Base-by-base conservation (phyloP, 1,140 invertebrate genomes). In the Drosophila nikananu region DNA sequence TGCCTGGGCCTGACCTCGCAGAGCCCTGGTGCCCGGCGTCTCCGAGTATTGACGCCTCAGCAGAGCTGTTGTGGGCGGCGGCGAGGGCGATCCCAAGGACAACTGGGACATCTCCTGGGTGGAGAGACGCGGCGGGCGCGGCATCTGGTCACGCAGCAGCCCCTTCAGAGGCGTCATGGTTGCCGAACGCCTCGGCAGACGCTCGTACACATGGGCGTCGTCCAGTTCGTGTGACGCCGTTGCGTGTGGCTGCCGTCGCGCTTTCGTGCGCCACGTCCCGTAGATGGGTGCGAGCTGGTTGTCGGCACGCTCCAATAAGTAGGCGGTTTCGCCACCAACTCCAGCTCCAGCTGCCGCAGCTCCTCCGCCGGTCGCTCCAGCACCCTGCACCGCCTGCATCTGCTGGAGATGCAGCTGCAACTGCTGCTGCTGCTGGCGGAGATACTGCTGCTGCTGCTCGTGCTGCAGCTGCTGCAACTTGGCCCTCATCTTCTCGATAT, bases 261-360 rank as follows among this genome's bases (percentile, higher is more conserved):
- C 91, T 92, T 92, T 92, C 91, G 91, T 90, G 87, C 84, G 87
- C 91, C 91, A 92, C 81, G 91, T 92, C 68, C 91, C 91, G 71
- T 92, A 92, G 83, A 92, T 91, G 71, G 91, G 91, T 60, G 86
- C 87, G 68, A 60, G 6, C 9, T 72, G 76, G 49, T 72, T 76
- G 64, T 92, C 91, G 74, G 80, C 91, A 92, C 87, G 91, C 91
- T 92, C 91, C 90, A 92, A 86, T 92, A 92, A 92, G 57, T 92
- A 92, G 39, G 91, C 87, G 61, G 78, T 91, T 87, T 92, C 87
- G 66, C 87, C 75, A 71, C 64, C 77, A 48, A 19, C 81, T 25
- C 46, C 63, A 49, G 12, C 64, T 12, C 27, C 59, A 12, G n/a
- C 62, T 63, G 17, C 61, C 0, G 13, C 37, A 10, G 25, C 32